phyloP scores from a whole-genome alignment of 2,888 invertebrate genomes.

The Branchellion lobata region DNA sequence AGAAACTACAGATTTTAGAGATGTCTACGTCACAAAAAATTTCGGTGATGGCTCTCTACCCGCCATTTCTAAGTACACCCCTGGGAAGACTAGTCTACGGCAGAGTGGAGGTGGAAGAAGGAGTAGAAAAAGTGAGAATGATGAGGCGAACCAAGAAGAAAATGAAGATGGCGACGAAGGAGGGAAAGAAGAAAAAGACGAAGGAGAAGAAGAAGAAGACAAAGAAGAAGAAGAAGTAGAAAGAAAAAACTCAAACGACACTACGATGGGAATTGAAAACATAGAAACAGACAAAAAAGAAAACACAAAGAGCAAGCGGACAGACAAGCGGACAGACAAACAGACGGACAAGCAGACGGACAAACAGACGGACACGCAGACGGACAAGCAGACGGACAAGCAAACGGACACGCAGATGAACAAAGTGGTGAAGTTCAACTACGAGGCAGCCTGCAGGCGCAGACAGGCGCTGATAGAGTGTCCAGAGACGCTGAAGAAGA shows the following conservation, averaged over 20 bases:
- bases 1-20: neutral
- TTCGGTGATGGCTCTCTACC: neutral
- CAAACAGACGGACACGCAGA: neutral
- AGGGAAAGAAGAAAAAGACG: neutral
- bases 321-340: too few species aligned
- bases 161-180: too few species aligned
- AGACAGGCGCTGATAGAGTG: neutral
- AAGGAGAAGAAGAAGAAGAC: neutral
- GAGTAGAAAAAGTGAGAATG: neutral
- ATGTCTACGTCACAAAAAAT: neutral
- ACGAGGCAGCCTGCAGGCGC: neutral
- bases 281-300: neutral
- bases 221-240: neutral
- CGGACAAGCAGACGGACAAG: neutral
- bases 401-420: neutral
- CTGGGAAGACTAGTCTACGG: neutral
- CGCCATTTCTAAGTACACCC: neutral
- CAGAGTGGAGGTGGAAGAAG: neutral
- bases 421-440: neutral
- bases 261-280: neutral
- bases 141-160: neutral
- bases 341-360: neutral
- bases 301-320: too few species aligned
- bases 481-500: slow-evolving; percentile 1
- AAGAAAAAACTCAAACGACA: too few species aligned